Percentiles rank a stretch among this genome's conserved stretches.
Conservation (phyloP, 2,113 vertebrate species). For the Malurus elegans region DNA sequence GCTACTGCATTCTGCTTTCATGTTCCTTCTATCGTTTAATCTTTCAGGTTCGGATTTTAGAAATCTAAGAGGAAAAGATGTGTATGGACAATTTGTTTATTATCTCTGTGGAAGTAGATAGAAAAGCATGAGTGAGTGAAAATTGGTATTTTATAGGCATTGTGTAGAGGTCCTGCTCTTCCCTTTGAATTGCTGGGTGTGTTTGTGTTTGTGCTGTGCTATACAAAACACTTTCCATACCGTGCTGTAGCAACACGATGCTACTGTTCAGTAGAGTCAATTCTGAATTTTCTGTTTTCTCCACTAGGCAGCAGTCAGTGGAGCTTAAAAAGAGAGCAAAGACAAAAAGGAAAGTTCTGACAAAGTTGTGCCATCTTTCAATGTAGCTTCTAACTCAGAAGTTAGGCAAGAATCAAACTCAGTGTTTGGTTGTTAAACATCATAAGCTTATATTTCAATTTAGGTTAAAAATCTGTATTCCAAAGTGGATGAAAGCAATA, state of each 20-base stretch:
- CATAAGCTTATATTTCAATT: background rate
- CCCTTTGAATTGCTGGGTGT: background rate
- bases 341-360: background rate
- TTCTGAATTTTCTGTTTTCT: slow-evolving; percentile 3
- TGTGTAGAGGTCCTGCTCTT: background rate
- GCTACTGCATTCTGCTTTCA: background rate
- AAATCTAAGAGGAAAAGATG: background rate
- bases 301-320: slow-evolving; percentile 9
- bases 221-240: background rate
- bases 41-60: background rate
- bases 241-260: fast-evolving
- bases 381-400: background rate
- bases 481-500: slow-evolving; percentile 10
- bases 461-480: background rate
- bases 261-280: background rate
- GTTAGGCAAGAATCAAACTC: background rate
- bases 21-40: background rate
- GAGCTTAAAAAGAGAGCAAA: background rate
- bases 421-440: slow-evolving; percentile 32
- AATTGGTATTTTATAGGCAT: fast-evolving
- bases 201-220: background rate
- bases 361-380: background rate
- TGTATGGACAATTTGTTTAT: background rate
- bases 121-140: background rate
- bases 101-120: background rate